phyloP scores from a whole-genome alignment of 2,888 invertebrate genomes.

The Parascotia fuliginaria region DNA sequence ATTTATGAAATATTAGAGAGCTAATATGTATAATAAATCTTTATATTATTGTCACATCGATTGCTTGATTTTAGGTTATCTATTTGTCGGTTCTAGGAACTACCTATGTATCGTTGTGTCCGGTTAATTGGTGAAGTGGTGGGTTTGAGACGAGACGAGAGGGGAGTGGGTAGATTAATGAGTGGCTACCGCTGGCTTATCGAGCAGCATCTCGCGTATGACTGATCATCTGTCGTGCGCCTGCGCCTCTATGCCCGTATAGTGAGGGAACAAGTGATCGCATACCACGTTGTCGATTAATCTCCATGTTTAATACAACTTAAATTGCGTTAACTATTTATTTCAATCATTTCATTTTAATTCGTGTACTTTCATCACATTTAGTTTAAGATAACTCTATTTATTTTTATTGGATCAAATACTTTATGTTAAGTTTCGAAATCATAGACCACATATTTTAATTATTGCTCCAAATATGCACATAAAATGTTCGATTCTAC shows the following conservation, averaged over 20 bases:
- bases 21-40: conserved; percentile 40
- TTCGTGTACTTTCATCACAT: too few species aligned
- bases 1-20: conserved; percentile 28
- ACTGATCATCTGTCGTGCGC: conserved; percentile 86
- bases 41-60: conserved; percentile 38
- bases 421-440: too few species aligned
- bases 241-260: conserved; percentile 68
- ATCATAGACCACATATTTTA: too few species aligned
- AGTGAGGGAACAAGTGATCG: conserved; percentile 52
- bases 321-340: too few species aligned
- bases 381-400: too few species aligned
- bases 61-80: conserved; percentile 51
- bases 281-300: conserved; percentile 10
- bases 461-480: too few species aligned
- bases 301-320: neutral
- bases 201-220: conserved; percentile 83
- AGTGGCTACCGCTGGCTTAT: conserved; percentile 84
- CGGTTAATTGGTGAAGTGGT: conserved; percentile 81
- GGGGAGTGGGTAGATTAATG: conserved; percentile 83
- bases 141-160: conserved; percentile 58
- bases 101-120: conserved; percentile 67
- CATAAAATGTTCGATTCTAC: too few species aligned
- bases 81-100: conserved; percentile 67
- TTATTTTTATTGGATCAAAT: too few species aligned
- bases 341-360: too few species aligned